Conservation (phyloP, 30 jellyfish, hydroid and myxozoan genomes). For the Aurelia aurita complex sp. Pacific region DNA sequence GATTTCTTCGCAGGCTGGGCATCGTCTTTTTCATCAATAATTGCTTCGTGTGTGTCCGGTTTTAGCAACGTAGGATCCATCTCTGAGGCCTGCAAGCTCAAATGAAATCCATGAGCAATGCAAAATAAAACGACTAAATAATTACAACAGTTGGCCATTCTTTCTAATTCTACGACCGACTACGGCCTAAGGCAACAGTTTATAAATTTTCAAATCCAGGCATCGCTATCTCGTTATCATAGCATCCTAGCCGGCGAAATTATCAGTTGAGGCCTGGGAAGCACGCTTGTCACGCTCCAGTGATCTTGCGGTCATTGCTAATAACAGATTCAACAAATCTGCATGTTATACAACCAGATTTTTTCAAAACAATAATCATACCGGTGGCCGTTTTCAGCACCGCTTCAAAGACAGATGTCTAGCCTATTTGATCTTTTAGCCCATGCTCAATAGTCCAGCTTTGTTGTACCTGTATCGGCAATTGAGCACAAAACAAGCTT, state of each 20-base stretch:
- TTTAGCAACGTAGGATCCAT: slow-evolving; percentile 47
- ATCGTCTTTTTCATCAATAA: slow-evolving; percentile 59
- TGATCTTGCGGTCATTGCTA: slow-evolving; percentile 68
- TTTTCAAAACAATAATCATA: slow-evolving; percentile 27
- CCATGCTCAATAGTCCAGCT: too few species aligned
- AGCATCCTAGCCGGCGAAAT: not conserved
- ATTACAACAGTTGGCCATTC: too few species aligned
- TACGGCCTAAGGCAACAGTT: too few species aligned
- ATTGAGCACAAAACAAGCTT: too few species aligned
- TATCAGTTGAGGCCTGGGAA: slow-evolving; percentile 37
- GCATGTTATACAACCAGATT: not conserved
- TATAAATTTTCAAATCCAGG: not conserved
- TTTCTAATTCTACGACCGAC: too few species aligned
- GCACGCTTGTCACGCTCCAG: slow-evolving; percentile 65
- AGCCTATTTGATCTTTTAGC: too few species aligned
- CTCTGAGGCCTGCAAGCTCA: slow-evolving; percentile 1
- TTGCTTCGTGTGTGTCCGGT: slow-evolving; percentile 57
- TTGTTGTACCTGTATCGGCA: too few species aligned
- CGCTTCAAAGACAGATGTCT: too few species aligned
- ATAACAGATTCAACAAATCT: slow-evolving; percentile 23
- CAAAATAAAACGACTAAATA: not conserved
- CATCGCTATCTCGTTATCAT: not conserved
- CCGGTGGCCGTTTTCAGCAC: slow-evolving; percentile 50
- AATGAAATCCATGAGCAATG: not conserved
- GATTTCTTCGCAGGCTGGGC: slow-evolving; percentile 35